Conservation (phyloP, 1,140 invertebrate species). For the Anastatus disparis region DNA sequence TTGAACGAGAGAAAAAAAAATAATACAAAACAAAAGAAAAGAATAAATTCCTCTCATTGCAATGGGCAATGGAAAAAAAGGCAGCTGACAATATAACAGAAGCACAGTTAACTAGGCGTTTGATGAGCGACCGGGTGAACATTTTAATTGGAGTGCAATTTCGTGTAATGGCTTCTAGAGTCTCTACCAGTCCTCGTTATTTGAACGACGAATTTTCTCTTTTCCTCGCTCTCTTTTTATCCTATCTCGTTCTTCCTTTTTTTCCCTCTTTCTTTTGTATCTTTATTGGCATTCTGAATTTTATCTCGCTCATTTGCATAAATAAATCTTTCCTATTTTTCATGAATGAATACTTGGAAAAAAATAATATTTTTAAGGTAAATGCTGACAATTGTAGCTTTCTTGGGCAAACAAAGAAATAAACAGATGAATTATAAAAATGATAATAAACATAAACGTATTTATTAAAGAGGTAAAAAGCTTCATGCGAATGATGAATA, state of each 20-base stretch:
- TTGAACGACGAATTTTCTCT: neutral
- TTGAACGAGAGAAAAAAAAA: too few relatives aligned
- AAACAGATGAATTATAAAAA: too few relatives aligned
- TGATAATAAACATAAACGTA: too few relatives aligned
- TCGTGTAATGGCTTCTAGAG: slow-evolving; percentile 11
- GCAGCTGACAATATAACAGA: neutral
- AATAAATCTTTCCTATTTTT: slow-evolving; percentile 7
- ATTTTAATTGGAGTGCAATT: slow-evolving; percentile 30
- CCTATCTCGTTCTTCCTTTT: neutral
- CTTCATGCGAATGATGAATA: too few relatives aligned
- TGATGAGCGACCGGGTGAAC: too few relatives aligned
- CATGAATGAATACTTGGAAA: neutral
- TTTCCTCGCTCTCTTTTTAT: neutral
- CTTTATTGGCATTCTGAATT: neutral
- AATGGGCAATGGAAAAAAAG: neutral
- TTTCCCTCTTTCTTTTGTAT: neutral
- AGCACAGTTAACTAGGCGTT: neutral
- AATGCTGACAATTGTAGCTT: too few relatives aligned
- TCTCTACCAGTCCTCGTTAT: neutral
- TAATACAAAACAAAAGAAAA: slow-evolving; percentile 38
- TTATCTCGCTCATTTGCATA: slow-evolving; percentile 4
- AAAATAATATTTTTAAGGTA: too few relatives aligned
- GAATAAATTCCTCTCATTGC: too few relatives aligned
- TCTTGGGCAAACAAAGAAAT: too few relatives aligned
- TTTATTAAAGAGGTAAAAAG: too few relatives aligned